These are phyloP conservation scores for Tetrapedia diversipes DNA, from an alignment of 2,888 invertebrate genomes.

Conservation along the genomic window DNA sequence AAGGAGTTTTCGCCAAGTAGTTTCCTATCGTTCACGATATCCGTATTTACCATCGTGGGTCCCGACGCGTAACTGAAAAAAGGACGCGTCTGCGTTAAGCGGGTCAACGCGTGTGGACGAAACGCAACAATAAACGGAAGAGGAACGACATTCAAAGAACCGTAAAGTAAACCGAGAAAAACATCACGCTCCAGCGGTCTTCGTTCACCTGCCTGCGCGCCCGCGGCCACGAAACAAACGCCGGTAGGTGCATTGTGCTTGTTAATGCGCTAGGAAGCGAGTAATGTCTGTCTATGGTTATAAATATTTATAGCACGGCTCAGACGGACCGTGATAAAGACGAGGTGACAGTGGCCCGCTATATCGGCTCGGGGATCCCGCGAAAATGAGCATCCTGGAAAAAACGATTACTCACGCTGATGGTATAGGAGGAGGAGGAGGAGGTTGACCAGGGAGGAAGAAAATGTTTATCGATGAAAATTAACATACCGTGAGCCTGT, in stretches of 20 bases:
- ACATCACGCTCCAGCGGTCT: slow-evolving; percentile 61
- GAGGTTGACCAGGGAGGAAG: slow-evolving; percentile 3
- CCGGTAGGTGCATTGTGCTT: slow-evolving; percentile 61
- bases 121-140: slow-evolving; percentile 64
- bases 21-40: background rate
- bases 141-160: slow-evolving; percentile 64
- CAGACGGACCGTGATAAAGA: slow-evolving; percentile 54
- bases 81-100: slow-evolving; percentile 37
- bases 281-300: slow-evolving; percentile 57
- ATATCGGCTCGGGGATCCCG: slow-evolving; percentile 13
- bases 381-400: slow-evolving; percentile 41
- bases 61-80: slow-evolving; percentile 18
- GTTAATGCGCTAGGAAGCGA: slow-evolving; percentile 62
- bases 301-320: slow-evolving; percentile 62
- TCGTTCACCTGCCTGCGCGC: slow-evolving; percentile 62
- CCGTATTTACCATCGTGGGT: background rate
- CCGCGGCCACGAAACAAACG: slow-evolving; percentile 50
- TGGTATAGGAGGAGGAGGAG: too few species aligned
- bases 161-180: slow-evolving; percentile 64
- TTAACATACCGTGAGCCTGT: slow-evolving; percentile 27
- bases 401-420: slow-evolving; percentile 54
- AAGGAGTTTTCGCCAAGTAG: background rate
- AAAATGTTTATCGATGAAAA: slow-evolving; percentile 36
- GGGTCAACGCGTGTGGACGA: slow-evolving; percentile 46
- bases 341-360: slow-evolving; percentile 40